Conservation (phyloP, 2,113 vertebrate genomes). For the Morone chrysops region DNA sequence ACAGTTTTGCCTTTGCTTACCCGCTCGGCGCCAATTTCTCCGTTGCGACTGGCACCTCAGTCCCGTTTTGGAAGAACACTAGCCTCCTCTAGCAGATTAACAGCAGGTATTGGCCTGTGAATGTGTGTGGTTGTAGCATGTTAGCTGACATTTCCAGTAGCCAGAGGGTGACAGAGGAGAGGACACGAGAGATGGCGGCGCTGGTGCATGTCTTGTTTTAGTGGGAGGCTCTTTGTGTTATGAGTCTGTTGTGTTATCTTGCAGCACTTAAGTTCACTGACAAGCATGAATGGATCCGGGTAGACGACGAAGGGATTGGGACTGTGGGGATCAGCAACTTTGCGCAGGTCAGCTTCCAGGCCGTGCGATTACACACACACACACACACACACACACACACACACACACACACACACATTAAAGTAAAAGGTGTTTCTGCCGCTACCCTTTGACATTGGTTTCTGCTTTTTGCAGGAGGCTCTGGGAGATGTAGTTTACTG, state of each 20-base stretch:
- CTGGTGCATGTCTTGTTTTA: not conserved
- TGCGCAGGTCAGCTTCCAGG: constrained; percentile 89
- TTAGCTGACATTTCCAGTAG: constrained; percentile 36
- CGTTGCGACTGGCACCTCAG: constrained; percentile 44
- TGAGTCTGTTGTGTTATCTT: constrained; percentile 75
- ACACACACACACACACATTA: not conserved
- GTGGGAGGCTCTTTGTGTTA: not conserved
- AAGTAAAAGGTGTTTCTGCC: too few species aligned
- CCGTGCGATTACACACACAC: too few species aligned
- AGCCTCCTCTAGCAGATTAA: constrained; percentile 67
- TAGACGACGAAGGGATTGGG: constrained; percentile 91
- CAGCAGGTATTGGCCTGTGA: constrained; percentile 74
- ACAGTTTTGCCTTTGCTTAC: constrained; percentile 67
- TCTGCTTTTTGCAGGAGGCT: constrained; percentile 85
- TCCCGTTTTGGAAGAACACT: constrained; percentile 68
- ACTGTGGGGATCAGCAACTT: constrained; percentile 98
- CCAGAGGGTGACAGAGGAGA: constrained; percentile 13
- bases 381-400: fast-evolving
- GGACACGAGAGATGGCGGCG: constrained; percentile 16
- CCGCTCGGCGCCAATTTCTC: constrained; percentile 32
- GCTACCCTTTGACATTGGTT: constrained; percentile 9
- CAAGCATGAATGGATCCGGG: constrained; percentile 96
- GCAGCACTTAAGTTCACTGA: constrained; percentile 96
- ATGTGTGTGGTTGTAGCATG: not conserved
- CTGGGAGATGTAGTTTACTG: constrained; percentile 98